Evolutionary conservation across 2,888 invertebrate genomes (phyloP), one percentile per base, ranked within the genome.

Genomic region (Hoplodrina ambigua): DNA sequence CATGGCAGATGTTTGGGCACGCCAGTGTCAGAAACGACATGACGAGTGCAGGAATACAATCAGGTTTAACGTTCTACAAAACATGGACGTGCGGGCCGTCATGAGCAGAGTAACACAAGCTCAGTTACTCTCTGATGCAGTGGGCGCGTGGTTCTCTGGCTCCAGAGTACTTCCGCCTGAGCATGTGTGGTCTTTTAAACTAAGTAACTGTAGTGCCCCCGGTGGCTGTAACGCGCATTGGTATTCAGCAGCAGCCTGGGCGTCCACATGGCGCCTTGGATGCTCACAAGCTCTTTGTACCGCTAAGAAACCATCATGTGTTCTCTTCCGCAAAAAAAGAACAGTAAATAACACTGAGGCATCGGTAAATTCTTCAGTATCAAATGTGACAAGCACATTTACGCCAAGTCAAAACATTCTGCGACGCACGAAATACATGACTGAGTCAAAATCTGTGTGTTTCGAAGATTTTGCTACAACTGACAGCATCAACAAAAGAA

Each of bases 1-100:
- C 33, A 93, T 91, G 91, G 96, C 96, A 0, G 95, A 96, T 50
- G 85, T 92, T 7, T 96, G 96, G 96, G 96, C 96, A 0, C 91
- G 96, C 11, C 95, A 95, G 69, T 96, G 96, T 75, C 95, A 94
- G 76, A 94, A 95, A 70, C 88, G 94, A n/a, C 96, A 96, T 71
- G 96, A 96, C 56, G 95, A 96, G 76, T 96, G 95, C 75, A 90
- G 95, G 72, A 95, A 95, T 75, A 96, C 94, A 0, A 85, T 95
- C 20, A 86, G 95, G 50, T 95, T 94, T 75, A 94, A 94, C 61
- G 95, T 94, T 11, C 84, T 95, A 11, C 95, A 95, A 85, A 95
- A 95, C 64, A 94, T 95, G 92, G 95, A 95, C 63, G 95, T 95
- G 0, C 90, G 95, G 0, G 93, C 94, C 0, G 89, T 95, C 0